A percentile compares a stretch with the other conserved stretches of the same genome.
Evolutionary conservation across 2,888 invertebrate genomes (phyloP).

Genomic region (Macaria notata): DNA sequence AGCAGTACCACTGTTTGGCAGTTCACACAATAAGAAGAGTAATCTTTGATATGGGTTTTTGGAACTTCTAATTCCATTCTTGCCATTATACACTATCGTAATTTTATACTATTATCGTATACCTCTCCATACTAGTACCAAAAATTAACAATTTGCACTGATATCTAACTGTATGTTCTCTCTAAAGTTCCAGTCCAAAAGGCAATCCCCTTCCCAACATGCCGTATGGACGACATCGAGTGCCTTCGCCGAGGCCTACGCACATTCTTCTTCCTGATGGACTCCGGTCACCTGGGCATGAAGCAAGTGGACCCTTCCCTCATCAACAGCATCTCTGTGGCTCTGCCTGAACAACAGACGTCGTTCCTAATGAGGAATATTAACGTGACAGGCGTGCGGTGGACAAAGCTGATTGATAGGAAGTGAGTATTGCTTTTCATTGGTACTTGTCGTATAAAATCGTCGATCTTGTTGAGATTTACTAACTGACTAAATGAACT

Average conservation of each 20-base stretch:
- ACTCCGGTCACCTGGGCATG: conserved; percentile 64
- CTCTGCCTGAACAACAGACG: conserved; percentile 61
- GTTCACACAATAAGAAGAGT: too few species aligned
- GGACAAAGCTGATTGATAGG: conserved; percentile 64
- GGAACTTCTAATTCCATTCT: too few species aligned
- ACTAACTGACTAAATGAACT: too few species aligned
- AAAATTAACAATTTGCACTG: too few species aligned
- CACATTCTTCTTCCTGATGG: conserved; percentile 73
- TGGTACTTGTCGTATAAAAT: neutral
- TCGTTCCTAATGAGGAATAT: conserved; percentile 63
- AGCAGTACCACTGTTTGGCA: too few species aligned
- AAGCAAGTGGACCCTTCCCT: conserved; percentile 59
- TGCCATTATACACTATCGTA: too few species aligned
- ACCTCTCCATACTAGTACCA: too few species aligned
- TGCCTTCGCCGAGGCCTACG: conserved; percentile 67
- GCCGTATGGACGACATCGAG: conserved; percentile 61
- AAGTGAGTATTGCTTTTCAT: conserved; percentile 43
- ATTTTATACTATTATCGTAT: too few species aligned
- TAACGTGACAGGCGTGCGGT: conserved; percentile 69
- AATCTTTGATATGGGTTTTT: too few species aligned
- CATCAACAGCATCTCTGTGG: conserved; percentile 63
- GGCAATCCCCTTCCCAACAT: conserved; percentile 67
- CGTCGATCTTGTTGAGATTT: too few species aligned
- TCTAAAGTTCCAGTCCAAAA: conserved; percentile 40
- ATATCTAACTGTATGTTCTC: neutral